Conservation (phyloP, 1,140 invertebrate genomes). For the Pseudoatta argentina region DNA sequence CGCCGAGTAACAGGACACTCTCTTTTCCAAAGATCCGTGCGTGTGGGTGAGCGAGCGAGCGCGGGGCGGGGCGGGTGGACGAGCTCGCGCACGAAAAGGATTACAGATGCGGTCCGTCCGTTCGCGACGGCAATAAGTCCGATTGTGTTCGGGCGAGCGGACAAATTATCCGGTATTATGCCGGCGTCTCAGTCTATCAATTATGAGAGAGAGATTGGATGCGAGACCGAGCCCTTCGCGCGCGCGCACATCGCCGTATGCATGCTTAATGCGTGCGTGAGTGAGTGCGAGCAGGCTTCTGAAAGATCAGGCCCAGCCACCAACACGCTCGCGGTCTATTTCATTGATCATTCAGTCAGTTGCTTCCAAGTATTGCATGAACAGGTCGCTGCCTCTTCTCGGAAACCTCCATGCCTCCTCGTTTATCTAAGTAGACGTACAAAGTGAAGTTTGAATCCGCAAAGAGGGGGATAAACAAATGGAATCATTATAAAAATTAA, state of each 20-base stretch:
- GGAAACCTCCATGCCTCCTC: slow-evolving; percentile 23
- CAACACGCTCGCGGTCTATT: slow-evolving; percentile 79
- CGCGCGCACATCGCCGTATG: slow-evolving; percentile 17
- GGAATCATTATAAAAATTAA: not conserved
- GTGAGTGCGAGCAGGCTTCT: slow-evolving; percentile 52
- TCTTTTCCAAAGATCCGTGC: slow-evolving; percentile 70
- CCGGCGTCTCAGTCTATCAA: slow-evolving; percentile 84
- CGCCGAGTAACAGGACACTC: slow-evolving; percentile 86
- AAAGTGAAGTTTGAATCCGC: slow-evolving; percentile 8
- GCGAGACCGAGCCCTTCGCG: slow-evolving; percentile 44
- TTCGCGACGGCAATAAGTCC: slow-evolving; percentile 85
- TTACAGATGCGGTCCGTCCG: slow-evolving; percentile 85
- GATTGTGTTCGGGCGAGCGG: slow-evolving; percentile 84
- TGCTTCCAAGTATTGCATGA: slow-evolving; percentile 77
- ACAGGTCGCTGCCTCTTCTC: slow-evolving; percentile 35
- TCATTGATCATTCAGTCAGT: slow-evolving; percentile 84
- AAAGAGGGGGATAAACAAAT: not conserved
- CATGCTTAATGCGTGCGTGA: slow-evolving; percentile 40
- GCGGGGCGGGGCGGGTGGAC: no score
- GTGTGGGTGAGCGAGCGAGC: slow-evolving; percentile 74
- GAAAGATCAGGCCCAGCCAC: slow-evolving; percentile 54
- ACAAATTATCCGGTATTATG: slow-evolving; percentile 86
- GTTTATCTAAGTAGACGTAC: not conserved
- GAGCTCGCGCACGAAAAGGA: slow-evolving; percentile 81
- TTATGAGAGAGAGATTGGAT: slow-evolving; percentile 73